Percentiles rank a stretch among this genome's conserved stretches.
Conservation (phyloP, 1,140 invertebrate species). For the Hylaeus volcanicus region DNA sequence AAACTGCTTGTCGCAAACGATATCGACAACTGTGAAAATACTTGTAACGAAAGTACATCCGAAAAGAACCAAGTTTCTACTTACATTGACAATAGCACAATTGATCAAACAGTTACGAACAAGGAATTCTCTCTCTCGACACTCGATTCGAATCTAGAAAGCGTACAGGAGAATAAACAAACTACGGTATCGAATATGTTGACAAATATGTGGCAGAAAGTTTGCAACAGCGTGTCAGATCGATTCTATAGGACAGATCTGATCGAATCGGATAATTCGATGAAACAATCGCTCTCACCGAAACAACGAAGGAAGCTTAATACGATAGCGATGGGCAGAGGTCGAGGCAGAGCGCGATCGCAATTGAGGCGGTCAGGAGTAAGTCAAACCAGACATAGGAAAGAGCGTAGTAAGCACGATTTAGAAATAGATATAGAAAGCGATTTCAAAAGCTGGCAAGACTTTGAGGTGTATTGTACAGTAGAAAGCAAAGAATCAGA, state of each 20-base stretch:
- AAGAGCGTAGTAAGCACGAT: conserved; percentile 61
- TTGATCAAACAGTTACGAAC: neutral
- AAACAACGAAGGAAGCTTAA: conserved; percentile 58
- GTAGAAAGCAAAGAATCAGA: conserved; percentile 1
- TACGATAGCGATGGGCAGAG: conserved; percentile 54
- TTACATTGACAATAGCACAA: neutral
- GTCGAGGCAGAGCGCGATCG: conserved; percentile 61
- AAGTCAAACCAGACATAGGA: conserved; percentile 68
- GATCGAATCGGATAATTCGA: neutral
- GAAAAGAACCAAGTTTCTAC: neutral
- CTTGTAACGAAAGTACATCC: neutral
- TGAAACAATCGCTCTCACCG: conserved; percentile 48
- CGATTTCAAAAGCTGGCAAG: conserved; percentile 65
- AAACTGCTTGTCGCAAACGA: neutral
- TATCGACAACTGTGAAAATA: neutral
- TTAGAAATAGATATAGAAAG: conserved; percentile 60
- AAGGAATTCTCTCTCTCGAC: neutral
- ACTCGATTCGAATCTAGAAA: neutral
- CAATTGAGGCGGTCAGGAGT: conserved; percentile 69
- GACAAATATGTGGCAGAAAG: conserved; percentile 48
- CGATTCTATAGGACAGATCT: conserved; percentile 16
- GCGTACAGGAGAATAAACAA: neutral
- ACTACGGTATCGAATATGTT: conserved; percentile 9
- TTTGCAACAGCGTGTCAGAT: conserved; percentile 40
- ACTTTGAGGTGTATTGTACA: conserved; percentile 37